Conservation (phyloP, 2,797 vertebrate species). For the Okamejei kenojei region DNA sequence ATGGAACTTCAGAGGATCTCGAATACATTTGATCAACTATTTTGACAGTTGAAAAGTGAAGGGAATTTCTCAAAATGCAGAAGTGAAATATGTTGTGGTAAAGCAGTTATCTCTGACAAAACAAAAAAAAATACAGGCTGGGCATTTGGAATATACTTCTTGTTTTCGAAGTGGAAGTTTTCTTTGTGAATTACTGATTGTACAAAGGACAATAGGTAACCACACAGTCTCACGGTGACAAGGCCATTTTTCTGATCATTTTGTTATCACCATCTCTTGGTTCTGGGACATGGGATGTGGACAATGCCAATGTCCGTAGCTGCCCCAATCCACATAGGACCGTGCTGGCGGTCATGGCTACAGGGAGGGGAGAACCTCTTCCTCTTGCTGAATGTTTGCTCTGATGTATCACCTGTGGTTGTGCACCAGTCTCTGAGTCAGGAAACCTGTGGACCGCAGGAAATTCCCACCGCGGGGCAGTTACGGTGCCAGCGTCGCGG, state of each 20-base stretch:
- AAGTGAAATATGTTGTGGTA: conserved; percentile 34
- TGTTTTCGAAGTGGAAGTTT: conserved; percentile 27
- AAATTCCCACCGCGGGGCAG: too few species aligned
- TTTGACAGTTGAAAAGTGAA: conserved; percentile 32
- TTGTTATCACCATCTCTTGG: neutral
- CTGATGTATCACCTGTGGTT: too few species aligned
- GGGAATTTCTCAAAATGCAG: conserved; percentile 37
- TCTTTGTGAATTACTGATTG: neutral
- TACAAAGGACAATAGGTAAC: neutral
- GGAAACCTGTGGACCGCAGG: neutral
- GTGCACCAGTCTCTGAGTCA: too few species aligned
- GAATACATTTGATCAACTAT: neutral
- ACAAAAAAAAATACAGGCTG: conserved; percentile 3
- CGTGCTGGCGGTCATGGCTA: neutral
- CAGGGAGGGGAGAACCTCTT: neutral
- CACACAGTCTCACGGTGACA: neutral
- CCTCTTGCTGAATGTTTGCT: neutral
- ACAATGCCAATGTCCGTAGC: too few species aligned
- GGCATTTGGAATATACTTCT: conserved; percentile 26
- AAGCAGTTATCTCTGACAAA: conserved; percentile 33
- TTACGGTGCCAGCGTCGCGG: too few species aligned
- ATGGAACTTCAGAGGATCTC: neutral
- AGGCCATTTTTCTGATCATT: neutral
- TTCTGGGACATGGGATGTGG: neutral
- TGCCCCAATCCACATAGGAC: too few species aligned